Conservation (phyloP, 2,888 invertebrate species). For the Heterodera filipjevi region DNA sequence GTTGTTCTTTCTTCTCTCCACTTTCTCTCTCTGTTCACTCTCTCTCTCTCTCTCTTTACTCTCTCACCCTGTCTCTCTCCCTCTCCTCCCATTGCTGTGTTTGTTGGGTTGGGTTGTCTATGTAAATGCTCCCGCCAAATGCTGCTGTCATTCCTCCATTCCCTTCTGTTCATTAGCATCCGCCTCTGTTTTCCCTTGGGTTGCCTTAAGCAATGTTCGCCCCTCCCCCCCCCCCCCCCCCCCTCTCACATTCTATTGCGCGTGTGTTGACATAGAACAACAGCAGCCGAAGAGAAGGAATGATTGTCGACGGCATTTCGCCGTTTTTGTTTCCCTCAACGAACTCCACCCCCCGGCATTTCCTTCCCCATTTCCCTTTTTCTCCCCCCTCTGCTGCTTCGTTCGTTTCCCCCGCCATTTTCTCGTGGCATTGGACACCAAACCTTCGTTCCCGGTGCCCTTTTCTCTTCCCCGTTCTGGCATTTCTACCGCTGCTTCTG, state of each 20-base stretch:
- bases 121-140: neutral
- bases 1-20: neutral
- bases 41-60: neutral
- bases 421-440: slow-evolving; percentile 7
- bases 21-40: neutral
- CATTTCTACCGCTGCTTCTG: neutral
- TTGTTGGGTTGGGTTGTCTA: neutral
- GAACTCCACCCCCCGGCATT: neutral
- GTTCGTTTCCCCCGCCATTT: neutral
- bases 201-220: neutral
- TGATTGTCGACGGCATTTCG: neutral
- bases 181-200: neutral
- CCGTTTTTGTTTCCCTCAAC: neutral
- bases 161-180: neutral
- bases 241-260: neutral
- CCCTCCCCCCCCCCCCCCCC: too few species aligned
- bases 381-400: neutral
- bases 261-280: neutral
- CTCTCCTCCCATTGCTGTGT: neutral
- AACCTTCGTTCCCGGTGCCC: neutral
- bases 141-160: neutral
- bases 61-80: neutral
- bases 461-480: neutral
- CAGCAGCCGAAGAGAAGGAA: neutral
- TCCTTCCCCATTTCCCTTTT: neutral